Evolutionary conservation across 2,888 invertebrate genomes (phyloP), one percentile per base, ranked within the genome.

Genomic region (Macrosoma leucophasiata): DNA sequence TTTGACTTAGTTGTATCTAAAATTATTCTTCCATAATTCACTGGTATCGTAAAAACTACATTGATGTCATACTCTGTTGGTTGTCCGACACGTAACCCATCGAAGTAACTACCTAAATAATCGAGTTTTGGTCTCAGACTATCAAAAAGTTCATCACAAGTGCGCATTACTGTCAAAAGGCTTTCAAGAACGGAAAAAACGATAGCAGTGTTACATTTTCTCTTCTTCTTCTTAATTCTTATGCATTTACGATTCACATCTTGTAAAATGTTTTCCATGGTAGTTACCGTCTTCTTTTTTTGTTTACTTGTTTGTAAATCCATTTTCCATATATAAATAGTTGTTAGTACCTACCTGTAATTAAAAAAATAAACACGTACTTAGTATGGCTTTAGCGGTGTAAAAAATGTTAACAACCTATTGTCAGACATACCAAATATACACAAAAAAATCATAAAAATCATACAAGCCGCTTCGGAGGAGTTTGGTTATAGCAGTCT

Each of bases 21-120:
- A 32, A 22, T 29, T 20, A 73, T 68, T 43, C 62, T 69, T 5
- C 55, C 39, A 21, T 72, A 68, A 39, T 73, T 57, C 2, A 74
- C 37, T 15, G 58, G 69, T 36, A 73, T 41, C 12, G 52, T 65
- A 7, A 74, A 44, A 29, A 68, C 55, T 5, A 74, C 50, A 39
- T 73, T 73, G 10, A 73, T 60, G 39, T 74, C 74, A 30, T 66
- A 74, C 46, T 73, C 74, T 7, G 60, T 70, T 3, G 74, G 67
- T 22, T 64, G 54, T 1, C 73, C 71, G 9, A 74, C 67, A 4
- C 74, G 63, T 10, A 74, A 41, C 15, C 70, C 63, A 32, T 73
- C 74, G 37, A 61, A 74, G 40, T 71, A 73, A 37, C 74, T 73
- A 2, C 74, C 74, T 29, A 73, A 55, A 39, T 63, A 73, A 42